Percentiles rank a stretch among this genome's conserved stretches.
Evolutionary conservation across 2,888 invertebrate genomes (phyloP).

Genomic region (Folsomia manolachei): DNA sequence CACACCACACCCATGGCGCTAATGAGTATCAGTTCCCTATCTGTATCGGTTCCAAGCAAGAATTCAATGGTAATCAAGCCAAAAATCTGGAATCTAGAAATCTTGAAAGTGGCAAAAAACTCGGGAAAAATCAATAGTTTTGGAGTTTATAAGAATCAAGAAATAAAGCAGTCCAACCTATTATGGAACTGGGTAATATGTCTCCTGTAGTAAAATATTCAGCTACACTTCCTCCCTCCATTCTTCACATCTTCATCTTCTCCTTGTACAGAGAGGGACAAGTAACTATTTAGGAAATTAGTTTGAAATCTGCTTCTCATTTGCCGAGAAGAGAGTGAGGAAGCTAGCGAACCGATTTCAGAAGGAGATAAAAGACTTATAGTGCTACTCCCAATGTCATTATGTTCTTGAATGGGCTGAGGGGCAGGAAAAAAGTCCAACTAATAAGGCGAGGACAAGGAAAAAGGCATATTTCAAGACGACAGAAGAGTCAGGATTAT

Average conservation of each 20-base stretch:
- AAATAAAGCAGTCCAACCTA: too few relatives aligned
- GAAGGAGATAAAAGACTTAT: constrained; percentile 21
- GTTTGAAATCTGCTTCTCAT: constrained; percentile 23
- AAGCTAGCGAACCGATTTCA: constrained; percentile 9
- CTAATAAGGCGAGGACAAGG: constrained; percentile 8
- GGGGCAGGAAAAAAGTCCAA: constrained; percentile 2
- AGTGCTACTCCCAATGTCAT: constrained; percentile 13
- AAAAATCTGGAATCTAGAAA: too few relatives aligned
- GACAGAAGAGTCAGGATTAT: not conserved
- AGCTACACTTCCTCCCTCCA: not conserved
- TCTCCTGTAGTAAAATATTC: too few relatives aligned
- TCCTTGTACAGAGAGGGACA: not conserved
- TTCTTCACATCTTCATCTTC: not conserved
- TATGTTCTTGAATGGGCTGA: constrained; percentile 16
- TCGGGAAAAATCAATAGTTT: too few relatives aligned
- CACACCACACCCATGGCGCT: too few relatives aligned
- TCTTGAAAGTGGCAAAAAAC: too few relatives aligned
- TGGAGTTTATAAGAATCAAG: too few relatives aligned
- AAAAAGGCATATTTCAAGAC: constrained; percentile 1
- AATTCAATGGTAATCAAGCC: too few relatives aligned
- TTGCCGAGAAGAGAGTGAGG: constrained; percentile 1
- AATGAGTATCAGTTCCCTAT: too few relatives aligned
- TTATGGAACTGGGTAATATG: not conserved
- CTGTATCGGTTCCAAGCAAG: too few relatives aligned
- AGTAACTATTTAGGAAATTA: constrained; percentile 12